Conservation (phyloP, 2,888 invertebrate species). For the Drosophila melanosoma region DNA sequence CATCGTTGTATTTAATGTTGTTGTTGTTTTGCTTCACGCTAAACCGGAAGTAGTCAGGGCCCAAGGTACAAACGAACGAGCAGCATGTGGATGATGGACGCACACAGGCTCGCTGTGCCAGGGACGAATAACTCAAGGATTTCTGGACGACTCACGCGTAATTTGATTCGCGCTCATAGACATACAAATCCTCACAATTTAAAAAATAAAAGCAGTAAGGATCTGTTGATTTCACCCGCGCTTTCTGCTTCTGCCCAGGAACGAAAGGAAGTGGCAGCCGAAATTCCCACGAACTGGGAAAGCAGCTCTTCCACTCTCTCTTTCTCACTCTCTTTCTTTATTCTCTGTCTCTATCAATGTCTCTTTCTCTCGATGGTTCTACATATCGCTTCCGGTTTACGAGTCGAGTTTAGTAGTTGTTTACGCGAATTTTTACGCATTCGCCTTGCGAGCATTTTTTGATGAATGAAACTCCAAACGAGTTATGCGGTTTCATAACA, state of each 20-base stretch:
- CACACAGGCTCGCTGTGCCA: background rate
- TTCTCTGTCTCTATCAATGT: background rate
- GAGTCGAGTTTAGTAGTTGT: conserved; percentile 38
- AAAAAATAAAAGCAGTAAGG: conserved; percentile 3
- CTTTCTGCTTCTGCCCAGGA: conserved; percentile 21
- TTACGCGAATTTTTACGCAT: conserved; percentile 75
- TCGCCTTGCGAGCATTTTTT: conserved; percentile 21
- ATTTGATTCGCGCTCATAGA: conserved; percentile 75
- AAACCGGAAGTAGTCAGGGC: conserved; percentile 78
- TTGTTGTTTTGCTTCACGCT: conserved; percentile 66
- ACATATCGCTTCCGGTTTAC: conserved; percentile 59
- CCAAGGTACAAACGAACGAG: conserved; percentile 73
- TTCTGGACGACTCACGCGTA: conserved; percentile 49
- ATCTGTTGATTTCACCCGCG: conserved; percentile 34
- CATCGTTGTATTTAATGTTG: conserved; percentile 20
- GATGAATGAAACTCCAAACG: conserved; percentile 58
- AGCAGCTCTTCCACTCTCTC: conserved; percentile 11
- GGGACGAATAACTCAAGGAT: conserved; percentile 8
- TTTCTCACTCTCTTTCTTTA: background rate
- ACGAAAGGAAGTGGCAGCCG: conserved; percentile 64
- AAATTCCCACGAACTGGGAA: conserved; percentile 71
- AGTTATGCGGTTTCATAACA: conserved; percentile 64
- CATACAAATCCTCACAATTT: conserved; percentile 3
- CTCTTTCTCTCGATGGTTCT: conserved; percentile 25
- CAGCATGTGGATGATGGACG: conserved; percentile 73